Base-by-base conservation (phyloP, 2,113 vertebrate species). In the Nothocercus nigrocapillus region DNA sequence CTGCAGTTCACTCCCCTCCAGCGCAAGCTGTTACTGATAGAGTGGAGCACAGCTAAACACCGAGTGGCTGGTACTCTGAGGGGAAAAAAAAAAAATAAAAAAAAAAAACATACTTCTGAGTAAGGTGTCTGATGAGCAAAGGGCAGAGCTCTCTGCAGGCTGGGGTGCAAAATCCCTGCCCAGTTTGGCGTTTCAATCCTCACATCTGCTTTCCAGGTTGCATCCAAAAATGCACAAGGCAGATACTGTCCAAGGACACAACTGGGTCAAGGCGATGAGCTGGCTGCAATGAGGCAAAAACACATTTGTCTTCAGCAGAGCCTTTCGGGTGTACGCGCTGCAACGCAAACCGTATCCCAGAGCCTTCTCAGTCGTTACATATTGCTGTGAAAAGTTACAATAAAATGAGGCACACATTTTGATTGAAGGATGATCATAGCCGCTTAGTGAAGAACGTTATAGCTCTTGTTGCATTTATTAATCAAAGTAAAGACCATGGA, bases 401-500 rank as follows among this genome's bases (percentile, higher is more conserved):
- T 95, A 94, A 91, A 75, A 91, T 72, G 78, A 92, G 95, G 85
- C 93, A 88, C 80, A n/a, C 32, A 3, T 68, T 96, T 80, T 95
- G 93, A 91, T 59, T 96, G 96, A 96, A 90, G 89, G 90, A 88
- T 97, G 96, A 91, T 89, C 3, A n/a, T 79, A 90, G 89, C 79
- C 91, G 96, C 93, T 6, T 78, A 75, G 32, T 90, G 92, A 81
- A 89, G 95, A 95, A 83, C 8, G 14, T 94, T 95, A 96, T 61
- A 95, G 96, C 90, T 88, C 92, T 87, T 51, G 76, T 96, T 95
- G 89, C 87, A 73, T 96, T 97, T 97, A 96, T 97, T 97, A 97
- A 97, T 97, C 96, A 97, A 97, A 97, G 94, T 95, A 96, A 97
- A 97, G 95, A 95, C 97, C 95, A 94, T 95, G 95, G 92, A 93